Percentiles rank a stretch among this genome's conserved stretches.
These are phyloP conservation scores for Elymnias hypermnestra DNA, from an alignment of 1,140 invertebrate species.

Conservation along the genomic window DNA sequence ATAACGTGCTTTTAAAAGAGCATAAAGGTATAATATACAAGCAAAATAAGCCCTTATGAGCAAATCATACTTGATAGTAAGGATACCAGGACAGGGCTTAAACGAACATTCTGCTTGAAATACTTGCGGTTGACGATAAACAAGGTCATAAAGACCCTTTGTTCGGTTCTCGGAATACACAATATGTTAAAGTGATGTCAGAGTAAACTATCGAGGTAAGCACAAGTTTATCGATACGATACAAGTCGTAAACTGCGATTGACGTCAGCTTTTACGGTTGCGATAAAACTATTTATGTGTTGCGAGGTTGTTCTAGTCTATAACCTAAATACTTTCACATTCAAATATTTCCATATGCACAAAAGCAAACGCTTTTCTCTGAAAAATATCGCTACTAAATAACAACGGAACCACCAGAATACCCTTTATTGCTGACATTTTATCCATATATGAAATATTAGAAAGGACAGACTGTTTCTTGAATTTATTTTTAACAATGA, in stretches of 20 bases:
- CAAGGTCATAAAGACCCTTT: constrained; percentile 44
- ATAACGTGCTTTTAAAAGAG: not conserved
- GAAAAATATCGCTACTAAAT: too few species aligned
- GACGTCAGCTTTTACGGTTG: constrained; percentile 22
- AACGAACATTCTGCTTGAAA: constrained; percentile 33
- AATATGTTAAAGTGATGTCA: constrained; percentile 31
- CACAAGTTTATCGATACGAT: constrained; percentile 25
- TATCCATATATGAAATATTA: too few species aligned
- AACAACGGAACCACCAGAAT: too few species aligned
- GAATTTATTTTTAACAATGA: too few species aligned
- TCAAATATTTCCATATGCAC: not conserved
- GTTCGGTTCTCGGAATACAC: constrained; percentile 31
- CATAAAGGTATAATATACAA: constrained; percentile 2
- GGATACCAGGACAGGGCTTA: constrained; percentile 21
- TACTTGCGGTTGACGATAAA: constrained; percentile 45
- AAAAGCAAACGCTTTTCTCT: too few species aligned
- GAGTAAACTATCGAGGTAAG: constrained; percentile 24
- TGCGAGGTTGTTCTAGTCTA: constrained; percentile 7
- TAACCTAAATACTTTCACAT: constrained; percentile 11
- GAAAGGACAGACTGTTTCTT: too few species aligned
- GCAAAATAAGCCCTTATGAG: constrained; percentile 10
- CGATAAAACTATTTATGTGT: constrained; percentile 24
- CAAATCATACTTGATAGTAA: constrained; percentile 14
- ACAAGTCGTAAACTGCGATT: constrained; percentile 21
- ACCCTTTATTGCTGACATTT: too few species aligned